A percentile compares a stretch with the other conserved stretches of the same genome.
These are phyloP conservation scores for Apostichopus parvimensis DNA, from an alignment of 35 echinoderm and acorn worm genomes.

Conservation along the genomic window DNA sequence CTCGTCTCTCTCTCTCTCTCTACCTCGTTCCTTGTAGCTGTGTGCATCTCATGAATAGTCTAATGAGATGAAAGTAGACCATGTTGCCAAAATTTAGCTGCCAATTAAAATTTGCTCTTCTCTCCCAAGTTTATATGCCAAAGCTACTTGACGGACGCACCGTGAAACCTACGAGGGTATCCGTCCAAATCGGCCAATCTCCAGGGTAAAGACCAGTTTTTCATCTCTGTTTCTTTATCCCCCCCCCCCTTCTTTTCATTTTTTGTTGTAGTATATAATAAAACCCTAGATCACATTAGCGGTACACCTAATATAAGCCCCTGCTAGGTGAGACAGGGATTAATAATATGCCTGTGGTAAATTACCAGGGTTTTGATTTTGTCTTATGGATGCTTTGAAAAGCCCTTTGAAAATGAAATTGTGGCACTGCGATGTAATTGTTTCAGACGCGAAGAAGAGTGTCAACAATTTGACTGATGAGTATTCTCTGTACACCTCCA, in stretches of 20 bases:
- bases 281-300: not conserved
- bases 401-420: not conserved
- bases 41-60: constrained; percentile 23
- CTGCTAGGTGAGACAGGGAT: constrained; percentile 12
- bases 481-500: too few species aligned
- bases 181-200: too few species aligned
- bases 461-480: too few species aligned
- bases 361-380: not conserved
- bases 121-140: not conserved
- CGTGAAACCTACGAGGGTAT: too few species aligned
- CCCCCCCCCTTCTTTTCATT: too few species aligned
- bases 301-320: not conserved
- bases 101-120: constrained; percentile 1
- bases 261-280: too few species aligned
- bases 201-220: too few species aligned
- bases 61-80: constrained; percentile 40
- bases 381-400: not conserved
- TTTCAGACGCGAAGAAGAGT: not conserved
- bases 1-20: too few species aligned
- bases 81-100: not conserved
- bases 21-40: not conserved
- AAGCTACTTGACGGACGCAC: not conserved
- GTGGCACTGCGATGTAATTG: not conserved
- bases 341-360: not conserved
- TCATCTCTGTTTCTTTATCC: too few species aligned